Conservation (phyloP, 2,888 invertebrate species). For the Phlogophora meticulosa region DNA sequence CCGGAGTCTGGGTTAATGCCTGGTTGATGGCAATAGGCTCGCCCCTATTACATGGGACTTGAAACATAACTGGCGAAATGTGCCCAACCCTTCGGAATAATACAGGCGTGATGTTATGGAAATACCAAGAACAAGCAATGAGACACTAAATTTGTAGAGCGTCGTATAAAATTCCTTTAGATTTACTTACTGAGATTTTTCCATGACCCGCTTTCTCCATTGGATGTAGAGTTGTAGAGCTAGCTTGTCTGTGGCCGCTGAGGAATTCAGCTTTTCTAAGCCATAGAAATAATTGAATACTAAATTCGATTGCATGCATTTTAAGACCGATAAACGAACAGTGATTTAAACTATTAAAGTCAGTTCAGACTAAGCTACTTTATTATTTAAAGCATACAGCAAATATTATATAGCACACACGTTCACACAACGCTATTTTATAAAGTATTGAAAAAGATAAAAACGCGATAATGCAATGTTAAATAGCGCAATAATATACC, state of each 20-base stretch:
- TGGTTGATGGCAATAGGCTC: no score
- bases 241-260: conserved; percentile 23
- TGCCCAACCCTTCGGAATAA: no score
- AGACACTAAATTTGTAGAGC: conserved; percentile 16
- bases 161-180: conserved; percentile 28
- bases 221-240: conserved; percentile 41
- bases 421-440: no score
- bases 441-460: not conserved
- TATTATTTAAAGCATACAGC: no score
- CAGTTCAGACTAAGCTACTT: no score
- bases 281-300: not conserved
- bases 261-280: conserved; percentile 10
- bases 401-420: no score
- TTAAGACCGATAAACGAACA: not conserved
- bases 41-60: no score
- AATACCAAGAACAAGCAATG: conserved; percentile 6
- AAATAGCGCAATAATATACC: no score
- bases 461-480: no score
- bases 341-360: not conserved
- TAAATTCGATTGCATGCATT: not conserved
- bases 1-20: no score
- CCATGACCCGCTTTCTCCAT: conserved; percentile 62
- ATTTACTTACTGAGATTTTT: conserved; percentile 25
- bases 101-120: no score
- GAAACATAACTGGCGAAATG: no score